phyloP scores from a whole-genome alignment of 2,797 vertebrate species.

The Urosaurus nigricauda region DNA sequence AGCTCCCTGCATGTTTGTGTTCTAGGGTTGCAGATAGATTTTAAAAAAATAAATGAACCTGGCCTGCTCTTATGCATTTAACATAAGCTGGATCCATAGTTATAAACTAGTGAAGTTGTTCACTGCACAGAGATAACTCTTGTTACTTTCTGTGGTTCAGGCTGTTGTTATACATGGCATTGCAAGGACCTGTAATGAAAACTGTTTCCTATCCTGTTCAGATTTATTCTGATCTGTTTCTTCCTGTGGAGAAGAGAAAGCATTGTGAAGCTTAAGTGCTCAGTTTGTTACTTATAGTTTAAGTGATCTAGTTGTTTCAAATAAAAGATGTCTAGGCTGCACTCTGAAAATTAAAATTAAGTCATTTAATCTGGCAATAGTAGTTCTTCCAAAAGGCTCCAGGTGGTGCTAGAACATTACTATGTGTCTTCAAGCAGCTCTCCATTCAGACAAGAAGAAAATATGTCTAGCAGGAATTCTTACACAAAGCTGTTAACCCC shows the following conservation, averaged over 20 bases:
- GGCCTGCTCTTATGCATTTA: neutral
- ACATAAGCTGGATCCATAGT: neutral
- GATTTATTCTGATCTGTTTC: neutral
- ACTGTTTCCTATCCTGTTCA: neutral
- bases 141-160: neutral
- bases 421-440: neutral
- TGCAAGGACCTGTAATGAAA: no score
- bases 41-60: neutral
- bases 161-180: neutral
- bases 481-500: neutral
- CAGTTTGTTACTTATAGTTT: neutral
- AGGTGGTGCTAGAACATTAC: constrained; percentile 68
- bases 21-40: neutral
- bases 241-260: neutral
- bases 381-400: constrained; percentile 60
- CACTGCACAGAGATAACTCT: no score
- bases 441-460: neutral
- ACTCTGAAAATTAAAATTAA: neutral
- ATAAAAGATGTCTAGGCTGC: neutral
- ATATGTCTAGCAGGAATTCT: neutral
- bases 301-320: neutral
- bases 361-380: constrained; percentile 23
- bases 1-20: neutral
- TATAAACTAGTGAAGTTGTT: neutral
- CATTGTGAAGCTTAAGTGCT: neutral